A percentile compares a stretch with the other conserved stretches of the same genome.
Conservation (phyloP, 2,888 invertebrate species). For the Drosophila pseudotakahashii region DNA sequence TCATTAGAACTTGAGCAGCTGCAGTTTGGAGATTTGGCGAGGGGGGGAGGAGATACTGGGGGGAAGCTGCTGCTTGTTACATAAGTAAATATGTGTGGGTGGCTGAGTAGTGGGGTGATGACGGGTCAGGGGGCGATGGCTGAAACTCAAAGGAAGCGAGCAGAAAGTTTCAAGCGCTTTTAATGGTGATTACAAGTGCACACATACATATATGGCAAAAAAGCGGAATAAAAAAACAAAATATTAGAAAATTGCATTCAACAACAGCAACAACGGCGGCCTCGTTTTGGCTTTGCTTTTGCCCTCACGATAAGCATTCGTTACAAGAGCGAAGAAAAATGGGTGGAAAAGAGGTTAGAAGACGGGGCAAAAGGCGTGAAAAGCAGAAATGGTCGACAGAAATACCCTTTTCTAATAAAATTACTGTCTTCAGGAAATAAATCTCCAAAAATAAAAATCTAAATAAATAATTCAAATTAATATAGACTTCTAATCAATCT, state of each 20-base stretch:
- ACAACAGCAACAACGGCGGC: conserved; percentile 59
- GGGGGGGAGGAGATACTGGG: conserved; percentile 1
- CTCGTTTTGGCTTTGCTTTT: conserved; percentile 76
- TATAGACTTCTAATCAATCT: no score
- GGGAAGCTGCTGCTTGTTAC: background rate
- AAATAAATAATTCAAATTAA: no score
- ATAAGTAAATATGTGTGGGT: conserved; percentile 35
- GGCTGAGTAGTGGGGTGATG: background rate
- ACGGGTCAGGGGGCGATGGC: conserved; percentile 42
- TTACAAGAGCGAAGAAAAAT: conserved; percentile 30
- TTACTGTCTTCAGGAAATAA: no score
- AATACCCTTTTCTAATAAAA: conserved; percentile 1
- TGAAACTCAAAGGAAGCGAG: conserved; percentile 66
- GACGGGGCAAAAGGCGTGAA: conserved; percentile 13
- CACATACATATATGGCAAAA: conserved; percentile 39
- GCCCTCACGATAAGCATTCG: conserved; percentile 71
- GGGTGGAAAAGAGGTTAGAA: conserved; percentile 27
- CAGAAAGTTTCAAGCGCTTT: conserved; percentile 67
- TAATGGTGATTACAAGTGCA: conserved; percentile 76
- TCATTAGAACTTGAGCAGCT: conserved; percentile 63
- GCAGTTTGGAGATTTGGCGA: background rate
- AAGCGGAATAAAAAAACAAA: conserved; percentile 50
- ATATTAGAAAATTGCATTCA: conserved; percentile 79
- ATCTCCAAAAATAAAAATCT: no score
- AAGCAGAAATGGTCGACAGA: conserved; percentile 1